A percentile compares a stretch with the other conserved stretches of the same genome.
Evolutionary conservation across 1,140 invertebrate species (phyloP).

Genomic region (Cotesia glomerata): DNA sequence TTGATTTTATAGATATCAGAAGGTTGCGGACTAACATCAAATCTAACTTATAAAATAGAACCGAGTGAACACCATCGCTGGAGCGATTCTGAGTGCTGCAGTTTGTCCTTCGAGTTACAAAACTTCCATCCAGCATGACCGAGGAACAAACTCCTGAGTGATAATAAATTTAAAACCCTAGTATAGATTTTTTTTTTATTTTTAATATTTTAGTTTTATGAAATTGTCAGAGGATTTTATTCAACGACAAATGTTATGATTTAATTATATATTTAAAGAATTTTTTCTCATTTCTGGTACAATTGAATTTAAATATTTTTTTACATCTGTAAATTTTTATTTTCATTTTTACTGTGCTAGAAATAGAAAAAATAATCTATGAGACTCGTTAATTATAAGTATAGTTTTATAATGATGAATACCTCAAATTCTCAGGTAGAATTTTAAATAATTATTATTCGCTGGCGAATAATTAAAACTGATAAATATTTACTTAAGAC

Average conservation of each 20-base stretch:
- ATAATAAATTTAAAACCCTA: no score
- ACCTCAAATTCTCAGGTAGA: not conserved
- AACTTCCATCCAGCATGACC: constrained; percentile 38
- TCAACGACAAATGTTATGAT: not conserved
- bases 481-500: not conserved
- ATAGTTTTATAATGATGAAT: not conserved
- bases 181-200: no score
- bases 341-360: no score
- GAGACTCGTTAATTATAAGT: not conserved
- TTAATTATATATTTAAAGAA: not conserved
- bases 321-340: no score
- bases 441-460: constrained; percentile 9
- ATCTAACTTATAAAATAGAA: constrained; percentile 31
- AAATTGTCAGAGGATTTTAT: no score
- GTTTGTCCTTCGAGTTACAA: constrained; percentile 58
- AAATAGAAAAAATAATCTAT: no score
- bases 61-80: constrained; percentile 47
- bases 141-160: not conserved
- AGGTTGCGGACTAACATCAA: constrained; percentile 1
- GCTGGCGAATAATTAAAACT: constrained; percentile 14
- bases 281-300: not conserved
- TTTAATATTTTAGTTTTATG: no score
- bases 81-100: constrained; percentile 59
- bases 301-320: no score
- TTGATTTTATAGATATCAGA: not conserved